A percentile compares a stretch with the other conserved stretches of the same genome.
These are phyloP conservation scores for Halichoeres trimaculatus DNA, from an alignment of 2,113 vertebrate genomes.

Conservation along the genomic window DNA sequence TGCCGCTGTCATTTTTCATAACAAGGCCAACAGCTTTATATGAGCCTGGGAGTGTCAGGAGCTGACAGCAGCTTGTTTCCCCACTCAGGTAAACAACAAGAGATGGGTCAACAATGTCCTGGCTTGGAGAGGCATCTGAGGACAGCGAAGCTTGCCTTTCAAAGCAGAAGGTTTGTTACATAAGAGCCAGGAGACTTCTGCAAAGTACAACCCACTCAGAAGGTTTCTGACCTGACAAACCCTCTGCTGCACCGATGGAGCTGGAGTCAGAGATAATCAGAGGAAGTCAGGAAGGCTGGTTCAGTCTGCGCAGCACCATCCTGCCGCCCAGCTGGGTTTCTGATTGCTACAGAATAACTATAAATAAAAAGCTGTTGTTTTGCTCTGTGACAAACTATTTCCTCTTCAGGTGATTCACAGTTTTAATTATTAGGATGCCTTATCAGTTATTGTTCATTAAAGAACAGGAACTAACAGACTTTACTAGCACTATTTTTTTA, in stretches of 20 bases:
- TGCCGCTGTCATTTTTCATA: neutral
- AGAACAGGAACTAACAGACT: too few relatives aligned
- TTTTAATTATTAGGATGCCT: slow-evolving; percentile 20
- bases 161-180: neutral
- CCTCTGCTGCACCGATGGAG: neutral
- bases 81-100: neutral
- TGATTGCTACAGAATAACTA: slow-evolving; percentile 12
- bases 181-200: neutral
- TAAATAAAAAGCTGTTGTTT: slow-evolving; percentile 7
- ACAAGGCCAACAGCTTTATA: neutral
- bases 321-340: slow-evolving; percentile 4
- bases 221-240: neutral
- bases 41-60: neutral
- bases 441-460: neutral
- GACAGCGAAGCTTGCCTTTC: neutral
- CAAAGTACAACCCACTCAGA: neutral
- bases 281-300: neutral
- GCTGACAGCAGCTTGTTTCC: neutral
- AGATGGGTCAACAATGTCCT: neutral
- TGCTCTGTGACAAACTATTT: neutral
- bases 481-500: slow-evolving; percentile 1
- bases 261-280: neutral
- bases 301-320: slow-evolving; percentile 21
- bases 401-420: slow-evolving; percentile 9
- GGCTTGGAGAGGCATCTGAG: neutral